These are phyloP conservation scores for Venustaconcha ellipsiformis DNA, from an alignment of 1,140 invertebrate species.

Conservation along the genomic window DNA sequence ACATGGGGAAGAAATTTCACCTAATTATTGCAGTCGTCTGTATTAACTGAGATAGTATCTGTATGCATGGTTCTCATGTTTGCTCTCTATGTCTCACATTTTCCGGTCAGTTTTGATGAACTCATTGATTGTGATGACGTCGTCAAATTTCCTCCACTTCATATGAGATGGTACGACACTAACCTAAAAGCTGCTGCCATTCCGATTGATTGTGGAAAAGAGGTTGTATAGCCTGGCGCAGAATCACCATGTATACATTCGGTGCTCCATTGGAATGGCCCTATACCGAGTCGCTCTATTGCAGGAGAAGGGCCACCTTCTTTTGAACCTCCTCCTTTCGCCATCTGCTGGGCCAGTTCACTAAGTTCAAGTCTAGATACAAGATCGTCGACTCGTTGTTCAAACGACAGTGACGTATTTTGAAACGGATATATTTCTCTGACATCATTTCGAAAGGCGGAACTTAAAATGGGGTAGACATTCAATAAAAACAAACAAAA, in stretches of 20 bases:
- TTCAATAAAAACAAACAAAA: too few relatives aligned
- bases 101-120: not conserved
- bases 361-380: conserved; percentile 54
- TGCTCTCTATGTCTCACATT: not conserved
- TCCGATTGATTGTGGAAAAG: conserved; percentile 63
- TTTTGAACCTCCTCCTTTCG: conserved; percentile 50
- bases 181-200: conserved; percentile 64
- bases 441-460: too few relatives aligned
- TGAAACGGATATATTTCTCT: conserved; percentile 31
- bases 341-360: conserved; percentile 62
- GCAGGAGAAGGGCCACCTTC: conserved; percentile 56
- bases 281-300: conserved; percentile 58
- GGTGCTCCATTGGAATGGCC: conserved; percentile 61
- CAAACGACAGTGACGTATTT: conserved; percentile 53
- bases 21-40: not conserved
- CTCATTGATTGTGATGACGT: not conserved
- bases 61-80: not conserved
- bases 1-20: not conserved
- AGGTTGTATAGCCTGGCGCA: conserved; percentile 52
- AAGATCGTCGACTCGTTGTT: conserved; percentile 54
- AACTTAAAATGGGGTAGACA: too few relatives aligned
- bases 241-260: conserved; percentile 64
- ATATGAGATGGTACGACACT: not conserved
- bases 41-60: not conserved
- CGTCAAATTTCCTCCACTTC: not conserved